Percentiles rank a stretch among this genome's conserved stretches.
Evolutionary conservation across 2,797 vertebrate species (phyloP).

Genomic region (Sternotherus odoratus): DNA sequence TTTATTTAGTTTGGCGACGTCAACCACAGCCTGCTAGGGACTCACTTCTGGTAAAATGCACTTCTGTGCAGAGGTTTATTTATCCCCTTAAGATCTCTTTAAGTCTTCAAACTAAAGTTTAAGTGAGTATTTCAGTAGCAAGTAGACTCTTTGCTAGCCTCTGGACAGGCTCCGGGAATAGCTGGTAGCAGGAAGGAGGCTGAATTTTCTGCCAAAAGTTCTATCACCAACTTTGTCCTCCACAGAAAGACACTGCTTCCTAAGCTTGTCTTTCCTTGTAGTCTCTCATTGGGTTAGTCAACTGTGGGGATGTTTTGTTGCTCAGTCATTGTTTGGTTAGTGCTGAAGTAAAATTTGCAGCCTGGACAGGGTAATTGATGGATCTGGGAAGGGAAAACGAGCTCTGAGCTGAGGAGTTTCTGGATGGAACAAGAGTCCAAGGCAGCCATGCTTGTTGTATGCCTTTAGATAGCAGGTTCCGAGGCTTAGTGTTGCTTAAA

Average conservation of each 20-base stretch:
- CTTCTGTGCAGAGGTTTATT: background rate
- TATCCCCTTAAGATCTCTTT: background rate
- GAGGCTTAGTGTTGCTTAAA: background rate
- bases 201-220: background rate
- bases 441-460: background rate
- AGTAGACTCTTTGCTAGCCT: background rate
- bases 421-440: background rate
- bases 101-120: background rate
- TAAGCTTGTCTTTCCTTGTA: background rate
- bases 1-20: background rate
- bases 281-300: accelerated
- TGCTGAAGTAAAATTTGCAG: background rate
- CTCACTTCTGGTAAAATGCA: background rate
- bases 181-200: background rate
- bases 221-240: background rate
- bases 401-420: background rate
- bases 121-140: accelerated
- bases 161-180: background rate
- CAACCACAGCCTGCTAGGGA: background rate
- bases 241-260: accelerated
- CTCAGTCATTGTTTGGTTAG: background rate
- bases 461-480: background rate
- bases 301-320: background rate
- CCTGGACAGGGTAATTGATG: background rate
- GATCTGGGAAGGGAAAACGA: background rate